Evolutionary conservation across 2,113 vertebrate species (phyloP).

Genomic region (Lynx canadensis): DNA sequence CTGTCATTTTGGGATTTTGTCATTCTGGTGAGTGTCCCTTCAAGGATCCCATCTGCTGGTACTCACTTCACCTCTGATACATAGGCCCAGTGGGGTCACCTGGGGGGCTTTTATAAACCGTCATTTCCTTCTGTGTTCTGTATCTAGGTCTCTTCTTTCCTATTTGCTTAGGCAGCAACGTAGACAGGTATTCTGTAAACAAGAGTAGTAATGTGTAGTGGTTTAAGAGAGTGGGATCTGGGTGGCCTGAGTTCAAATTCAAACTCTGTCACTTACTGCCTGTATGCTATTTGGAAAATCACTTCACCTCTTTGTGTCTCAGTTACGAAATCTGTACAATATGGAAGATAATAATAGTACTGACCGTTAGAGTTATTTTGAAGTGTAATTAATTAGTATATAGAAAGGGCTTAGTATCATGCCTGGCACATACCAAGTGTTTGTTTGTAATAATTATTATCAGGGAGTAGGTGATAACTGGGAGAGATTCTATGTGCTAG

Average conservation of each 20-base stretch:
- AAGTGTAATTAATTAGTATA: neutral
- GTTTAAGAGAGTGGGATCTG: neutral
- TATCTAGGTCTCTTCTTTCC: neutral
- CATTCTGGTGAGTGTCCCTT: neutral
- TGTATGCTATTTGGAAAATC: neutral
- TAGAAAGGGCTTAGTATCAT: neutral
- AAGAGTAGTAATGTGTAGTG: neutral
- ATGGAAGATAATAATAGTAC: neutral
- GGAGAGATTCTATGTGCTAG: neutral
- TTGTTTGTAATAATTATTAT: neutral
- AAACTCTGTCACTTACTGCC: too few species aligned
- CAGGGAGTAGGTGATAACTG: neutral
- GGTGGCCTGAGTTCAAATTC: neutral
- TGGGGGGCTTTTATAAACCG: neutral
- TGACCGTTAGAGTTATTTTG: neutral
- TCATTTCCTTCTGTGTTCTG: neutral
- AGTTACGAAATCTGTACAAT: neutral
- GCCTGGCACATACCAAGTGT: neutral
- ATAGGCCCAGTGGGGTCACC: neutral
- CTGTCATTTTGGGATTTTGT: neutral
- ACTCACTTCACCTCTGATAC: neutral
- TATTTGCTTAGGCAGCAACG: neutral
- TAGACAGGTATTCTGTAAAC: neutral
- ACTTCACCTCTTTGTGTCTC: neutral
- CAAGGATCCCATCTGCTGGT: neutral